Conservation (phyloP, 2,797 vertebrate genomes). For the Danio albolineatus region DNA sequence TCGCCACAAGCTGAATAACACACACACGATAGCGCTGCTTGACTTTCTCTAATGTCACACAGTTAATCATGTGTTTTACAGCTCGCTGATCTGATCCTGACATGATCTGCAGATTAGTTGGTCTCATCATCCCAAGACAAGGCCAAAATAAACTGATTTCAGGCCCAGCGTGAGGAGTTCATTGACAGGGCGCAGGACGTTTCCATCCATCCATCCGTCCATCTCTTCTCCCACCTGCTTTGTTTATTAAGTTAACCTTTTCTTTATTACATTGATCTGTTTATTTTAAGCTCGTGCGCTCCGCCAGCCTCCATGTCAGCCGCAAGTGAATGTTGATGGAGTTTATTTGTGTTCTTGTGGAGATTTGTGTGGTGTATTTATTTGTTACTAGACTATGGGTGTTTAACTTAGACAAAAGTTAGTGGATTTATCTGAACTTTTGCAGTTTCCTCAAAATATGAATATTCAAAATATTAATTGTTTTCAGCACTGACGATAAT, state of each 20-base stretch:
- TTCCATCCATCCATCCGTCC: conserved; percentile 12
- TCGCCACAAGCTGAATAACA: not conserved
- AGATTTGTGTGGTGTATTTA: not conserved
- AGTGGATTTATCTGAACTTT: not conserved
- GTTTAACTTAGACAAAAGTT: not conserved
- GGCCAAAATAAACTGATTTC: not conserved
- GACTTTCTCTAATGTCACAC: not conserved
- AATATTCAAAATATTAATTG: too few species aligned
- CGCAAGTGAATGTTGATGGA: not conserved
- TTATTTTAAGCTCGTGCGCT: not conserved
- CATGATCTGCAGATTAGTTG: not conserved
- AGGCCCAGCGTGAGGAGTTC: not conserved
- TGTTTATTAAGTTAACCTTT: conserved; percentile 46
- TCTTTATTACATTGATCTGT: conserved; percentile 16
- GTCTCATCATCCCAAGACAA: not conserved
- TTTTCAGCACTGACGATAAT: not conserved
- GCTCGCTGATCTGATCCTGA: not conserved
- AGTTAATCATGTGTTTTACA: not conserved
- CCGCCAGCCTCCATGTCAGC: not conserved
- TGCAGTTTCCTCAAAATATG: not conserved
- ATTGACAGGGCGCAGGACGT: not conserved
- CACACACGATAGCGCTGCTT: not conserved
- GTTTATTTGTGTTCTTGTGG: not conserved
- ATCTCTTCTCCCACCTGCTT: conserved; percentile 25
- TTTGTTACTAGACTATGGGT: not conserved